phyloP scores from a whole-genome alignment of 2,113 vertebrate species.

The Platycercus adscitus region DNA sequence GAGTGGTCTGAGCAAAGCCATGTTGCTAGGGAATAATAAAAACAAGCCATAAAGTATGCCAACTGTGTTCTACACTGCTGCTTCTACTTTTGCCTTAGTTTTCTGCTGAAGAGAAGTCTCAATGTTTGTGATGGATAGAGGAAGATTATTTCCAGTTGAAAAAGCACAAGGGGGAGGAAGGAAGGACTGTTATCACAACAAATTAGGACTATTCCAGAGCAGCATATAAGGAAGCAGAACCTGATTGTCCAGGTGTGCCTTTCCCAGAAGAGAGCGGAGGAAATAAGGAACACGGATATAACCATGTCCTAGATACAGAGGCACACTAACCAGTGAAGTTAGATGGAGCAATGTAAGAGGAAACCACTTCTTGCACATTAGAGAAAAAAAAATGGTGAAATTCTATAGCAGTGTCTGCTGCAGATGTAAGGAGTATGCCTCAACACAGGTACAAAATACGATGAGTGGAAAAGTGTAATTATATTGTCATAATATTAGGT shows the following conservation, averaged over 20 bases:
- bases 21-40: background rate
- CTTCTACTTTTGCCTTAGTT: background rate
- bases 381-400: background rate
- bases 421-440: background rate
- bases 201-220: background rate
- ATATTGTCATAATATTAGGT: background rate
- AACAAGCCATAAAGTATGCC: background rate
- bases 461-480: background rate
- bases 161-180: background rate
- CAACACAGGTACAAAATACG: background rate
- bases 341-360: background rate
- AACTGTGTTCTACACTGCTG: background rate
- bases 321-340: background rate
- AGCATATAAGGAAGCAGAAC: background rate
- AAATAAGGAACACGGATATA: background rate
- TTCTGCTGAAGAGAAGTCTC: background rate
- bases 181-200: background rate
- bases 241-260: background rate
- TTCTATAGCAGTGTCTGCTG: background rate
- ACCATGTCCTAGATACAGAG: background rate
- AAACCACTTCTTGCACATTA: background rate
- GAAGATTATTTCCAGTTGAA: background rate
- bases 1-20: background rate
- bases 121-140: background rate
- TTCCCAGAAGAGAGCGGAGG: background rate